Base-by-base conservation (phyloP, 1,140 invertebrate species). In the Phymastichus coffea region DNA sequence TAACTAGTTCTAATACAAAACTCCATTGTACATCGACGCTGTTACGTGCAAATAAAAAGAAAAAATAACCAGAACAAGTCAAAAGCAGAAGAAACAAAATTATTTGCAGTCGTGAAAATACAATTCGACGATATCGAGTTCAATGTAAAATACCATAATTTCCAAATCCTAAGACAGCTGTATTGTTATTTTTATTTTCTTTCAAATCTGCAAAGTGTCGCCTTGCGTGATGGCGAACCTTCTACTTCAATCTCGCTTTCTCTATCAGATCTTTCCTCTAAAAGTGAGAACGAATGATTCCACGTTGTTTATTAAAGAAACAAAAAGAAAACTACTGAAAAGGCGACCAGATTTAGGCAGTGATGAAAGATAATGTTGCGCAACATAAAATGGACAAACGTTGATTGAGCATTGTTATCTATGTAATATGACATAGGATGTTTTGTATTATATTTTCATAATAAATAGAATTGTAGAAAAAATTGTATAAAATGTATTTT, bases 371-470 rank as follows among this genome's bases (percentile, higher is more conserved):
- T 77, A 73, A 77, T 70, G 71, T 77, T 77, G 70, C 57, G 67
- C 61, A 65, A 65, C 63, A 77, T 67, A 76, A 74, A 76, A 72
- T 49, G 60, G 44, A 70, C 69, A 69, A 76, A 76, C 70, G 76
- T 78, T 79, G 76, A 77, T 77, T 78, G 72, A 78, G 73, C 75
- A 78, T 78, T 79, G 77, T 81, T 82, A 82, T 82, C 74, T 78
- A 79, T 83, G 80, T 82, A 83, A 83, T 80, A 83, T 76, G 80
- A 83, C 79, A 84, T 83, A 84, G 82, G 81, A 83, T 83, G 82
- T 84, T 84, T 84, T 84, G 83, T 84, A 84, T 84, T 84, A 84
- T 84, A 84, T 84, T 84, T 84, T 84, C 82, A 84, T 84, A 84
- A 84, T 84, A 84, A 84, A 84, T 83, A 83, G 83, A 79, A 79